Evolutionary conservation across 2,113 vertebrate genomes (phyloP).

Genomic region (Sceloporus undulatus): DNA sequence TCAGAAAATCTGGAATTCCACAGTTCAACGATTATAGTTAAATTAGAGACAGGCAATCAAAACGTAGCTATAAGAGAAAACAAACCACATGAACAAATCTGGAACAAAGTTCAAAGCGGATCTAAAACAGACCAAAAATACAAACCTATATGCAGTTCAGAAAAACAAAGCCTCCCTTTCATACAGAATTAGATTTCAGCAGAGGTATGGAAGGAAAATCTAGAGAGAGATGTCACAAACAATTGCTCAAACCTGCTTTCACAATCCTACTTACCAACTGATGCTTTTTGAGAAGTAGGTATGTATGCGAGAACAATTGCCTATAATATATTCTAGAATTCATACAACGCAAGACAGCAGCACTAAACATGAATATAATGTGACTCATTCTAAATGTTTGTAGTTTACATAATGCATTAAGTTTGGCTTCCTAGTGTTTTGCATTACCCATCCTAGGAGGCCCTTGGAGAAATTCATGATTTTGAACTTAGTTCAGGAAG

Average conservation of each 20-base stretch:
- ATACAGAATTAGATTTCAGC: slow-evolving; percentile 16
- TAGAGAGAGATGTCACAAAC: not conserved
- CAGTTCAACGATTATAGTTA: not conserved
- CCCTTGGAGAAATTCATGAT: not conserved
- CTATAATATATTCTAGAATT: slow-evolving; percentile 38
- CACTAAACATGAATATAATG: slow-evolving; percentile 52
- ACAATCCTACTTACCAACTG: not conserved
- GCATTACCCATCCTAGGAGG: not conserved
- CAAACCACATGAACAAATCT: not conserved
- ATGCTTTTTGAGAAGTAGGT: slow-evolving; percentile 28
- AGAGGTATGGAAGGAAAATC: not conserved
- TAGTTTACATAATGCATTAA: slow-evolving; percentile 40
- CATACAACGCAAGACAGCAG: slow-evolving; percentile 43
- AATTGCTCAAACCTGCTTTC: slow-evolving; percentile 27
- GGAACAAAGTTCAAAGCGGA: slow-evolving; percentile 6
- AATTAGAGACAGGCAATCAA: not conserved
- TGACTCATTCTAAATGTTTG: slow-evolving; percentile 53
- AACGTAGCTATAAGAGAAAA: not conserved
- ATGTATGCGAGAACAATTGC: slow-evolving; percentile 47
- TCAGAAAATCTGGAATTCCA: not conserved
- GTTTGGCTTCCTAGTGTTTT: slow-evolving; percentile 35
- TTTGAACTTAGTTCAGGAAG: slow-evolving; percentile 9
- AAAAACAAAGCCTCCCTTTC: slow-evolving; percentile 20
- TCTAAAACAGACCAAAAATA: not conserved
- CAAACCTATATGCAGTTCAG: not conserved